These are phyloP conservation scores for Ellobius talpinus DNA, from an alignment of 2,113 vertebrate species.

Conservation along the genomic window DNA sequence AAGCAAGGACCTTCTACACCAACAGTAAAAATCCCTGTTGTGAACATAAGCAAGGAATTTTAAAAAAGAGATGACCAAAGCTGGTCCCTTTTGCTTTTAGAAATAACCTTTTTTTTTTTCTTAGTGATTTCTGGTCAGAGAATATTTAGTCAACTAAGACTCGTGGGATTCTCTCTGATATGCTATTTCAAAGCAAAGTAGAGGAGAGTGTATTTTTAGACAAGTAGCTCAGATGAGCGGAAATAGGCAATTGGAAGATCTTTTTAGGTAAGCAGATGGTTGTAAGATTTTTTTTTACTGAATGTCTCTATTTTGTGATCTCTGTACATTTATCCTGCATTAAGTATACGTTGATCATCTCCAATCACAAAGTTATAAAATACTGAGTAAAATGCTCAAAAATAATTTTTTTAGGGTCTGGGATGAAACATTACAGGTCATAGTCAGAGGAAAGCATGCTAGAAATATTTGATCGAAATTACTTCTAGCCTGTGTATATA, in stretches of 20 bases:
- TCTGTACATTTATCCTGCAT: neutral
- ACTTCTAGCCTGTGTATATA: neutral
- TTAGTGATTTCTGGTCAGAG: neutral
- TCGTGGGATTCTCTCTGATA: neutral
- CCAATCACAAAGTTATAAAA: neutral
- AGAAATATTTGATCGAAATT: neutral
- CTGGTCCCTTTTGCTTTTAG: neutral
- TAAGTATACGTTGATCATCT: neutral
- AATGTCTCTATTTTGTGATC: neutral
- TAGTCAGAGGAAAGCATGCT: neutral
- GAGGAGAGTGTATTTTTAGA: neutral
- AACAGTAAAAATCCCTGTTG: neutral
- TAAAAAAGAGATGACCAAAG: constrained; percentile 18
- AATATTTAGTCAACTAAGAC: neutral
- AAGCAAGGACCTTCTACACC: neutral
- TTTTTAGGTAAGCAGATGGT: neutral
- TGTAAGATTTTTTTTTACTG: neutral
- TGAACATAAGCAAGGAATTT: neutral
- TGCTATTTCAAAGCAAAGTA: neutral
- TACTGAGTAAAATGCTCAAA: neutral
- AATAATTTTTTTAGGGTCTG: neutral
- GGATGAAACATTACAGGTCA: neutral
- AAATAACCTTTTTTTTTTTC: constrained; percentile 47
- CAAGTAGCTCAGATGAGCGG: neutral
- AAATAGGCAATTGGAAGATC: neutral